Evolutionary conservation across 2,888 invertebrate genomes (phyloP), one percentile per base, ranked within the genome.

Genomic region (Cerastis leucographa): DNA sequence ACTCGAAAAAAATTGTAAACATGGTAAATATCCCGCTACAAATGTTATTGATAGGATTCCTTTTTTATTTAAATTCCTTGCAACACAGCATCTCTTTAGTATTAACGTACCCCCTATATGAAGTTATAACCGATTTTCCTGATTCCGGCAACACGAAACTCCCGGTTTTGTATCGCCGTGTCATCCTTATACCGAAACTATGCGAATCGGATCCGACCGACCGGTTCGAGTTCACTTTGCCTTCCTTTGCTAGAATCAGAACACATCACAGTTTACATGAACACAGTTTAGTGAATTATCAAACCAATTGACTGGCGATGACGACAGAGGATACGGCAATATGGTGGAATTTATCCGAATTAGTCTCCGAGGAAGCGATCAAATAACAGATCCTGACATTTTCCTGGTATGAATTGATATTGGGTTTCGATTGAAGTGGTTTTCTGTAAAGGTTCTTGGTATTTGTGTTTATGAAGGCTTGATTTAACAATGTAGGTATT

Each of bases 341-440:
- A 59, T 61, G 56, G 46, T 56, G 61, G 66, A 80, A 44, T 71
- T 80, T 56, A 67, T 61, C 54, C 54, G 72, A 80, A 80, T 85
- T 80, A 80, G 66, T 49, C 59, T n/a, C 54, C 65, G n/a, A 61
- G 80, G 49, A 80, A 62, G 49, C 66, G 66, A 80, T 85, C 54
- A 85, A 82, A 85, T 82, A 81, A 56, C 85, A 56, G 62, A 62
- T 44, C 49, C 19, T 81, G 75, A 62, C 51, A 66, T 81, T 85
- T 81, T 76, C 70, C 76, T 68, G 29, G 3, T 62, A 70, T 62
- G 35, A 62, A 59, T 75, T 80, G 80, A 35, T 71, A 72, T 84
- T 54, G 61, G 42, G 17, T 71, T 67, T 46, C 61, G 7, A 80
- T 42, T 80, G 42, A 72, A 71, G 35, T 67, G 49, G 54, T 14